phyloP scores from a whole-genome alignment of 1,140 invertebrate species.

The Oppia nitens region DNA sequence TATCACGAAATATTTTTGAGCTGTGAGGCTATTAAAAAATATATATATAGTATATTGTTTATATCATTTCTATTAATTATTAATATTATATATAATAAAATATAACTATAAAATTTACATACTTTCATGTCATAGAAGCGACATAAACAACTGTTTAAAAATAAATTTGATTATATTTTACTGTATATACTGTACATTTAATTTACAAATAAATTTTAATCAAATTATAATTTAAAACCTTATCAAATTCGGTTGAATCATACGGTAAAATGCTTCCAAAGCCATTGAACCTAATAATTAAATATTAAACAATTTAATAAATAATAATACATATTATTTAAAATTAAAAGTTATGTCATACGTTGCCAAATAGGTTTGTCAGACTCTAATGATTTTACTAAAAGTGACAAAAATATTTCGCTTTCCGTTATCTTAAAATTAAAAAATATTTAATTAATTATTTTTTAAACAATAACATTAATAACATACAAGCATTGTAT shows the following conservation, averaged over 20 bases:
- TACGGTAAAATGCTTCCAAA: constrained; percentile 6
- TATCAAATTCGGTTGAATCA: constrained; percentile 59
- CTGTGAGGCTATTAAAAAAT: constrained; percentile 43
- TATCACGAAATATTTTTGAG: constrained; percentile 80
- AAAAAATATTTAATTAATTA: constrained; percentile 10
- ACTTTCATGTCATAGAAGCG: constrained; percentile 75
- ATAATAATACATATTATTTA: constrained; percentile 67
- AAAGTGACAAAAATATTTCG: constrained; percentile 91
- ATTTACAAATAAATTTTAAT: neutral
- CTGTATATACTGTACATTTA: too few species aligned
- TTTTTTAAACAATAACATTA: constrained; percentile 14
- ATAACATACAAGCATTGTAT: constrained; percentile 58
- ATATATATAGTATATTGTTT: too few species aligned
- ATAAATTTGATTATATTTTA: constrained; percentile 7
- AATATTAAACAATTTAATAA: neutral
- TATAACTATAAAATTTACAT: too few species aligned
- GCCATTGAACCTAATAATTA: constrained; percentile 1
- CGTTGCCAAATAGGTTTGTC: constrained; percentile 93
- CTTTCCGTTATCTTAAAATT: constrained; percentile 72
- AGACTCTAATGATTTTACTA: constrained; percentile 90
- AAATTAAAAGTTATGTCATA: constrained; percentile 78
- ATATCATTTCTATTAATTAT: too few species aligned
- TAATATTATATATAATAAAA: too few species aligned
- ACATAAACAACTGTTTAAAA: constrained; percentile 51
- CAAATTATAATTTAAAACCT: constrained; percentile 28